Conservation (phyloP, 2,888 invertebrate genomes). For the Drosophila ustulata region DNA sequence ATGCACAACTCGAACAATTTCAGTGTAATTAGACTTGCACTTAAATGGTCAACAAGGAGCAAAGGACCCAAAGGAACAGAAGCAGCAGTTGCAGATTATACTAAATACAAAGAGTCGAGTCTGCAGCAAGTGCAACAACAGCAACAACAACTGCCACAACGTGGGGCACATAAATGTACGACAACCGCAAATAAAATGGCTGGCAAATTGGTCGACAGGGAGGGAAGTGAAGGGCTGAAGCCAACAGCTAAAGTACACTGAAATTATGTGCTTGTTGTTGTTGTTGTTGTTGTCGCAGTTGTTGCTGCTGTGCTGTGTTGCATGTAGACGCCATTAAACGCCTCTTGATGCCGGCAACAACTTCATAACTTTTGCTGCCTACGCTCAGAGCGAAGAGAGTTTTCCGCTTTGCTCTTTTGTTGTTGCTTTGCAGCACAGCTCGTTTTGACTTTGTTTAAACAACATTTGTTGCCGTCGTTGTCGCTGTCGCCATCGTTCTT, state of each 20-base stretch:
- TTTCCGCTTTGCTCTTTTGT: conserved; percentile 23
- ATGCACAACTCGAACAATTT: conserved; percentile 63
- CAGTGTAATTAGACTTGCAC: conserved; percentile 72
- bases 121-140: conserved; percentile 19
- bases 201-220: conserved; percentile 62
- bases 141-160: conserved; percentile 27
- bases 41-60: conserved; percentile 74
- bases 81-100: conserved; percentile 56
- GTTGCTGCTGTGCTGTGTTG: conserved; percentile 27
- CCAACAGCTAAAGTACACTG: conserved; percentile 27
- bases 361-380: conserved; percentile 45
- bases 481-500: conserved; percentile 20
- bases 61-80: conserved; percentile 29
- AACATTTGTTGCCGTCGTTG: conserved; percentile 36
- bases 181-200: conserved; percentile 76
- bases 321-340: conserved; percentile 53
- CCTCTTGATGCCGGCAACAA: conserved; percentile 46
- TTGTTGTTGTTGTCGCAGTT: conserved; percentile 3
- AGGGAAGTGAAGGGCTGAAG: neutral
- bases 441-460: conserved; percentile 59
- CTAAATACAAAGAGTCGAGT: conserved; percentile 43
- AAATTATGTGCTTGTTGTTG: conserved; percentile 57
- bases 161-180: conserved; percentile 57
- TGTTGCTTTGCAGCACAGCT: conserved; percentile 45
- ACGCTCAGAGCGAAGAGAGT: conserved; percentile 32